Conservation (phyloP, 2,888 invertebrate species). For the Cephus spinipes region DNA sequence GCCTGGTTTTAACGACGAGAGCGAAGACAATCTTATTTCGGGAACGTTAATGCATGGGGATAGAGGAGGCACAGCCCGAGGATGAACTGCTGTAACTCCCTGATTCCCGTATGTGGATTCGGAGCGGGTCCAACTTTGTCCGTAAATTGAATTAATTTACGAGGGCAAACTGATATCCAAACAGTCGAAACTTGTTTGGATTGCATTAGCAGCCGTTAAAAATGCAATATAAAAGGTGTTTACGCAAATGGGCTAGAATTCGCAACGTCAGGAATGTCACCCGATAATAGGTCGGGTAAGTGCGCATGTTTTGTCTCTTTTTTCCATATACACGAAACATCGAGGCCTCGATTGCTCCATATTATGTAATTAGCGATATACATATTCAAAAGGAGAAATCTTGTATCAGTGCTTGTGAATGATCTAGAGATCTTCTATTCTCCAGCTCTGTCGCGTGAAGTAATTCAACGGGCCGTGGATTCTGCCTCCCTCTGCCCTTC, state of each 20-base stretch:
- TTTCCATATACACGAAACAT: too few relatives aligned
- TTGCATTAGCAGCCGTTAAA: not conserved
- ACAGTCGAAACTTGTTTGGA: not conserved
- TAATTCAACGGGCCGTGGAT: too few relatives aligned
- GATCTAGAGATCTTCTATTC: too few relatives aligned
- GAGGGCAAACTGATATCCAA: not conserved
- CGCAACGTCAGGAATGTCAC: slow-evolving; percentile 1
- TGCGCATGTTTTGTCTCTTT: not conserved
- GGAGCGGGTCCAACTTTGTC: not conserved
- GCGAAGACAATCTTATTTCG: not conserved
- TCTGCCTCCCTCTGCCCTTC: not conserved
- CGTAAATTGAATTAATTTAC: not conserved
- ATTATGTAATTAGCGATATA: too few relatives aligned
- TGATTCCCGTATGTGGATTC: not conserved
- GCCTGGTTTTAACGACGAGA: too few relatives aligned
- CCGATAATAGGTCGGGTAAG: not conserved
- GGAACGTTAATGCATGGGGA: not conserved
- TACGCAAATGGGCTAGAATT: not conserved
- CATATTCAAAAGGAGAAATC: too few relatives aligned
- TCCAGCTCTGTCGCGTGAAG: too few relatives aligned
- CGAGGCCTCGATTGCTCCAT: too few relatives aligned
- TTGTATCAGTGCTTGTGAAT: too few relatives aligned
- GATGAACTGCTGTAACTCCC: not conserved
- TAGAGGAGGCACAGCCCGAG: not conserved
- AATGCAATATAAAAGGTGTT: not conserved